Conservation (phyloP, 2,113 vertebrate genomes). For the Salvator merianae region DNA sequence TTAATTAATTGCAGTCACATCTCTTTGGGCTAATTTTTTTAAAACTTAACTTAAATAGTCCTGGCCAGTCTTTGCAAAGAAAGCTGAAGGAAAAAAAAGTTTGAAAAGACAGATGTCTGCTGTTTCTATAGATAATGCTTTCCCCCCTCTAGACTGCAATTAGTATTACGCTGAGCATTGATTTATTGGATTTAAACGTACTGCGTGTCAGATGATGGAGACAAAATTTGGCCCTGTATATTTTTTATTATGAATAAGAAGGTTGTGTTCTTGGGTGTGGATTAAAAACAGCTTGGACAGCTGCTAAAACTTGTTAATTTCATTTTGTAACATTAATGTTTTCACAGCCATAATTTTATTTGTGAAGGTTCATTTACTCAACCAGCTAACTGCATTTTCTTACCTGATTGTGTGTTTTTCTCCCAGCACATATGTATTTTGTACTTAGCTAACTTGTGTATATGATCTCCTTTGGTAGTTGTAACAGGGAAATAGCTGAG, state of each 20-base stretch:
- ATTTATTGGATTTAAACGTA: conserved; percentile 7
- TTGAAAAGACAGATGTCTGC: neutral
- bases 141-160: neutral
- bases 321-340: neutral
- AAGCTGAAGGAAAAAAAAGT: conserved; percentile 21
- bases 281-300: neutral
- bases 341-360: neutral
- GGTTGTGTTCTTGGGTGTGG: neutral
- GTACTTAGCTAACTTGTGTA: neutral
- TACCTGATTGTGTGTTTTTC: neutral
- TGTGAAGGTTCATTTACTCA: neutral
- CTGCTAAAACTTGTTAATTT: neutral
- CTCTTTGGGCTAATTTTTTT: conserved; percentile 5
- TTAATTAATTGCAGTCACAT: conserved; percentile 8
- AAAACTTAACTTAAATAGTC: neutral
- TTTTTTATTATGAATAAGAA: neutral
- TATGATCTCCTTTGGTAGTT: neutral
- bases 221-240: neutral
- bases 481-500: neutral
- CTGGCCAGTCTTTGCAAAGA: neutral
- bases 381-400: neutral
- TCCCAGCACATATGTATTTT: neutral
- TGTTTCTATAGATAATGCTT: neutral
- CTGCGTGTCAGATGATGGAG: neutral
- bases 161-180: neutral